These are phyloP conservation scores for Plusia festucae DNA, from an alignment of 2,888 invertebrate genomes.

Conservation along the genomic window DNA sequence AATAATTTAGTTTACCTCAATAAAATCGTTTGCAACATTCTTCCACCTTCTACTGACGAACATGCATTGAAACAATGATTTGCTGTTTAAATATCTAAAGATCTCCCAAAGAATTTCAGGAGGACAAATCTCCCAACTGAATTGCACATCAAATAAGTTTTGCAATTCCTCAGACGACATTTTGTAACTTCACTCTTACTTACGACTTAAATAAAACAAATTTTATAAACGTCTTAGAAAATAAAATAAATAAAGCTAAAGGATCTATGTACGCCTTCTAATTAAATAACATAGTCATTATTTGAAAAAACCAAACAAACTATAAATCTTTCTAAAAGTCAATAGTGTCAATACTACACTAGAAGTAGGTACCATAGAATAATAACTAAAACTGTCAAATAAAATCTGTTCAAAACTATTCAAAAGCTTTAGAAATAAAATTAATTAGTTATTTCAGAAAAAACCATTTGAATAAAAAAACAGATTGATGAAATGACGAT, in stretches of 20 bases:
- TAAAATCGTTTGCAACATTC: conserved; percentile 57
- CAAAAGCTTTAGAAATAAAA: not conserved
- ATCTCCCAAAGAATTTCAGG: conserved; percentile 66
- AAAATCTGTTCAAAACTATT: not conserved
- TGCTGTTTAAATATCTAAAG: conserved; percentile 60
- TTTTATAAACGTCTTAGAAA: too few species aligned
- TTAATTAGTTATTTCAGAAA: not conserved
- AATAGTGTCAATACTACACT: too few species aligned
- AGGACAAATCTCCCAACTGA: conserved; percentile 63
- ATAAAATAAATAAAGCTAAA: not conserved
- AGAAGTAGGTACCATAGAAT: too few species aligned
- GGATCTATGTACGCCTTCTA: not conserved
- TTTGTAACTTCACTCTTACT: not conserved
- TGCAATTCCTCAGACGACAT: not conserved
- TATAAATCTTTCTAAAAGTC: not conserved
- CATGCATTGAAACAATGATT: conserved; percentile 65
- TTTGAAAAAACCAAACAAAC: not conserved
- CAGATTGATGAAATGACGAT: too few species aligned
- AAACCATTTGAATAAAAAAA: not conserved
- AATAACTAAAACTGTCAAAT: too few species aligned
- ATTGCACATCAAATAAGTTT: conserved; percentile 7
- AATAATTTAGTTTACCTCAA: conserved; percentile 58
- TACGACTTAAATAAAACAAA: too few species aligned
- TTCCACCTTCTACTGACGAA: conserved; percentile 68
- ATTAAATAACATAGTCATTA: not conserved